These are phyloP conservation scores for Listronotus oregonensis DNA, from an alignment of 1,140 invertebrate genomes.

Conservation along the genomic window DNA sequence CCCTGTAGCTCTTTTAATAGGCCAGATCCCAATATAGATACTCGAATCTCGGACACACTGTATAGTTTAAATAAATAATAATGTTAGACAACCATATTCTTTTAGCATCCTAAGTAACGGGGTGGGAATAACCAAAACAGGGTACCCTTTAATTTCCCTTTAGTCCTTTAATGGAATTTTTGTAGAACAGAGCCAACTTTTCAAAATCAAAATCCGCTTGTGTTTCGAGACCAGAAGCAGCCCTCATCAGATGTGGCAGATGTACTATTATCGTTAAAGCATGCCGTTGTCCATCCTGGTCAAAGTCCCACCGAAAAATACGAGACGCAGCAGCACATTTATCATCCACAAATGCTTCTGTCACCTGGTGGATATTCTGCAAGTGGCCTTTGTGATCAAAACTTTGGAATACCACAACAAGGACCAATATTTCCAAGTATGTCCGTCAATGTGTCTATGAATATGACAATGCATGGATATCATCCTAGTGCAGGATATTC, in stretches of 20 bases:
- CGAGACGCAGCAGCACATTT: slow-evolving; percentile 47
- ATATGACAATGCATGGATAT: slow-evolving; percentile 94
- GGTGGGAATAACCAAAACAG: no score
- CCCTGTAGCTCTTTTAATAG: no score
- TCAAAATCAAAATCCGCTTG: slow-evolving; percentile 43
- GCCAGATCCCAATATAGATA: no score
- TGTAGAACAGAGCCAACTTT: slow-evolving; percentile 47
- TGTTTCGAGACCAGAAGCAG: slow-evolving; percentile 47
- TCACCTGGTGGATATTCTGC: slow-evolving; percentile 47
- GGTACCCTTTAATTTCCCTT: neutral
- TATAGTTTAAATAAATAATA: no score
- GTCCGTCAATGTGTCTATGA: slow-evolving; percentile 96
- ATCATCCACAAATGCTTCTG: slow-evolving; percentile 50
- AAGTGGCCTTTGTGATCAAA: slow-evolving; percentile 45
- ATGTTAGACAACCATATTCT: no score
- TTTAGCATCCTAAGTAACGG: no score
- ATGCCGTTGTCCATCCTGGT: slow-evolving; percentile 82
- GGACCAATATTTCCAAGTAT: slow-evolving; percentile 81
- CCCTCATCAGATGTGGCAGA: slow-evolving; percentile 71
- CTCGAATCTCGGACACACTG: no score
- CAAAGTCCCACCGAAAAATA: slow-evolving; percentile 47
- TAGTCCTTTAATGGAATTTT: slow-evolving; percentile 23
- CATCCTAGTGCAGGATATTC: slow-evolving; percentile 62
- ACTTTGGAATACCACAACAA: slow-evolving; percentile 53
- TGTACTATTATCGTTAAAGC: slow-evolving; percentile 83